Evolutionary conservation across 2,797 vertebrate species (phyloP), one percentile per base, ranked within the genome.

Genomic region (Chrosomus eos): DNA sequence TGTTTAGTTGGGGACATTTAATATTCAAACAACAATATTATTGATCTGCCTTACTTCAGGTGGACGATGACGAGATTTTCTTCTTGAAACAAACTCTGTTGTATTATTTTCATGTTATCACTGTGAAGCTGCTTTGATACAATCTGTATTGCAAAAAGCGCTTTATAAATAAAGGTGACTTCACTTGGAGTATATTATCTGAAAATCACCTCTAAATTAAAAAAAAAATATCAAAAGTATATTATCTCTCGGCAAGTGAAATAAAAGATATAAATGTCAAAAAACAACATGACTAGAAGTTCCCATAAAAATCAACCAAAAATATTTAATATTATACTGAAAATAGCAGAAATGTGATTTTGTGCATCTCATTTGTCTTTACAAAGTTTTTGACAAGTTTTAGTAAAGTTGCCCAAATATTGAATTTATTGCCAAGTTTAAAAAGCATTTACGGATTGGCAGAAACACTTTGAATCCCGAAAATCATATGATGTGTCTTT

Each of bases 401-500:
- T 5, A n/a, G 19, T 11, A 48, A 55, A 16, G 0, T 33, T 33
- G 18, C 18, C 31, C 10, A 7, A 21, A 67, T 21, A 7, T 33
- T 4, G 0, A n/a, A n/a, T 38, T 7, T 38, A n/a, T n/a, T 43
- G 16, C 4, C 13, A 19, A 38, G n/a, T 33, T 77, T 43, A 43
- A 62, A 66, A n/a, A 67, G 48, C 31, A 7, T 28, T 40, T 19
- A 70, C 26, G 14, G 33, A 71, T n/a, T 26, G 19, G 5, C n/a
- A 31, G 5, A 5, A 43, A 21, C 14, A 7, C 0, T 3, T 28
- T 28, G 26, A 76, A 55, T n/a, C 3, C 2, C 11, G 5, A 45
- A 7, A 18, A 31, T 26, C 18, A 43, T 45, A 4, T 40, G 5
- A 70, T 31, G 7, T 33, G 0, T 90, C 89, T 89, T n/a, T n/a